Conservation (phyloP, 2,113 vertebrate species). For the Machaerirhynchus nigripectus region DNA sequence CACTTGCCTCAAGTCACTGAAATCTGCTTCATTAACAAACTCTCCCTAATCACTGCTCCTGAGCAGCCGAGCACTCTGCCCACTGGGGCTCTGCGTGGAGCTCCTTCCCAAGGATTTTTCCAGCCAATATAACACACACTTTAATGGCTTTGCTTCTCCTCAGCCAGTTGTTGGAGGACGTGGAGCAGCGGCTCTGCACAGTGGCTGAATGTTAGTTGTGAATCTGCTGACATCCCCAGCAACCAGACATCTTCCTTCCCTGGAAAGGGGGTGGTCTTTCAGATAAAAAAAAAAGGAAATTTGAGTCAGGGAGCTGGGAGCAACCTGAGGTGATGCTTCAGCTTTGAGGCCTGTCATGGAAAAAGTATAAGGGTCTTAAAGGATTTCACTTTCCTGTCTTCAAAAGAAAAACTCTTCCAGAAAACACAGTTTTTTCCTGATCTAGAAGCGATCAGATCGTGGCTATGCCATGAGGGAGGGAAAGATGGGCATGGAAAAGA, state of each 20-base stretch:
- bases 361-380: not conserved
- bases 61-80: slow-evolving; percentile 24
- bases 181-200: not conserved
- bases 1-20: not conserved
- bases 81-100: slow-evolving; percentile 9
- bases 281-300: not conserved
- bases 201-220: not conserved
- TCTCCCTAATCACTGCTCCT: slow-evolving; percentile 14
- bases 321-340: not conserved
- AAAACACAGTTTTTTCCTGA: not conserved
- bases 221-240: not conserved
- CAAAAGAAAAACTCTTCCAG: not conserved
- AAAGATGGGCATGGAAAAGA: not conserved
- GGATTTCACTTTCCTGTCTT: not conserved
- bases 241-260: not conserved
- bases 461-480: not conserved
- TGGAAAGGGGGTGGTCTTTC: not conserved
- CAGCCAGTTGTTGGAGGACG: not conserved
- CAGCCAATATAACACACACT: not conserved
- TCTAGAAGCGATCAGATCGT: not conserved
- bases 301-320: not conserved
- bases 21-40: slow-evolving; percentile 54
- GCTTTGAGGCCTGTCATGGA: not conserved
- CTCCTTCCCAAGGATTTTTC: slow-evolving; percentile 31
- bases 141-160: slow-evolving; percentile 31